Base-by-base conservation (phyloP, 2,888 invertebrate species). In the Bombylius major region DNA sequence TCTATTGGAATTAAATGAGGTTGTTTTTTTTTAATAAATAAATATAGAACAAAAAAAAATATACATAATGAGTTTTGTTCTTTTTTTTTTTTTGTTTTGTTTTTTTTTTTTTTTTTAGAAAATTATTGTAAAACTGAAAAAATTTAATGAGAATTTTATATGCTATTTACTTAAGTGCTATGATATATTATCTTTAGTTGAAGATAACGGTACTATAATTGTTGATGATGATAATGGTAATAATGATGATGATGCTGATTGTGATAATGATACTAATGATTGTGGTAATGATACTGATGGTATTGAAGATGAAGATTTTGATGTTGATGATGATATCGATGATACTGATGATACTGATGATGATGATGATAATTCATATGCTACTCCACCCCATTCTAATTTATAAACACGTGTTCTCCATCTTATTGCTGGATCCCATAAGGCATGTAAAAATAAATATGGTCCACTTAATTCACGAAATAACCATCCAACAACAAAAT, bases 371-470 rank as follows among this genome's bases (percentile, higher is more conserved):
- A 91, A 81, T 77, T 92, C 91, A 69, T 95, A 93, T 51, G 93
- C 95, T 50, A 89, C 77, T 44, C 98, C 98, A 60, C 98, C 97
- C 97, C 97, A 98, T 65, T 87, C 86, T 60, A 98, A 79, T 71
- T 87, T 85, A 76, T 91, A 99, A 64, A 84, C 83, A 67, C 94
- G 84, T 68, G 91, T 86, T 67, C 97, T 81, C 99, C 99, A 99
- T 71, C 84, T 83, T 67, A 99, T 94, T 60, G 87, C 83, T 1
- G 94, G 92, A 72, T 89, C 84, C 67, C 89, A 81, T 56, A 98
- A 78, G 45, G 97, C 95, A 66, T 86, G 83, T 45, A 90, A 77
- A 72, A 95, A 89, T 60, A 96, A 79, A 69, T 92, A 89, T 5
- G 96, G 89, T 60, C 96, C 90, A 64, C 88, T 87, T 53, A 84